Conservation (phyloP, 2,888 invertebrate species). For the Cabera pusaria region DNA sequence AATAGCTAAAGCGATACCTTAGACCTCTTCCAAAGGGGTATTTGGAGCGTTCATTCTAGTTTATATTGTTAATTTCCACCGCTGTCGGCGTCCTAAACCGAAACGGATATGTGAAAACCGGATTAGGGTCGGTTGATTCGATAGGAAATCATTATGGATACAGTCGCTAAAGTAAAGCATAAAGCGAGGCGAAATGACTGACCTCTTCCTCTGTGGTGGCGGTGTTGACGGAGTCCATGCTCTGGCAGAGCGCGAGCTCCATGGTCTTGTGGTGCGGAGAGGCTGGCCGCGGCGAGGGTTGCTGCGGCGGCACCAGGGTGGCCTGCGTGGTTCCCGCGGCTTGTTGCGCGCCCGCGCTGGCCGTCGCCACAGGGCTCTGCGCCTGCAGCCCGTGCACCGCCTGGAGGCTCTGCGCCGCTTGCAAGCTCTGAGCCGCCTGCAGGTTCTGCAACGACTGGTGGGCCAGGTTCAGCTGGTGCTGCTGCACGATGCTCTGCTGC, state of each 20-base stretch:
- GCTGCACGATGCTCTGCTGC: constrained; percentile 77
- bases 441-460: constrained; percentile 73
- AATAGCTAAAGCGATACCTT: constrained; percentile 66
- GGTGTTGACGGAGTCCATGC: constrained; percentile 99
- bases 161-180: background rate
- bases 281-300: constrained; percentile 66
- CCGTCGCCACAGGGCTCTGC: constrained; percentile 66
- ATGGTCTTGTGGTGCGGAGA: constrained; percentile 78
- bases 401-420: constrained; percentile 55
- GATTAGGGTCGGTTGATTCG: constrained; percentile 32
- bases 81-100: constrained; percentile 26
- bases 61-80: constrained; percentile 46
- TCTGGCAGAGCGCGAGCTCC: constrained; percentile 93
- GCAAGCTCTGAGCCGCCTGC: constrained; percentile 63
- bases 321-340: constrained; percentile 65
- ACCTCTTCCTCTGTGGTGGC: constrained; percentile 99
- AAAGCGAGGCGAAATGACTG: constrained; percentile 51
- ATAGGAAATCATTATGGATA: background rate
- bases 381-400: constrained; percentile 56
- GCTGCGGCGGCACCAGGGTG: constrained; percentile 76
- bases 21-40: constrained; percentile 48
- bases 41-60: constrained; percentile 44
- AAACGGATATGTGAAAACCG: constrained; percentile 28
- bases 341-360: constrained; percentile 65
- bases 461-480: constrained; percentile 75